These are phyloP conservation scores for Diprion similis DNA, from an alignment of 1,140 invertebrate species.

Conservation along the genomic window DNA sequence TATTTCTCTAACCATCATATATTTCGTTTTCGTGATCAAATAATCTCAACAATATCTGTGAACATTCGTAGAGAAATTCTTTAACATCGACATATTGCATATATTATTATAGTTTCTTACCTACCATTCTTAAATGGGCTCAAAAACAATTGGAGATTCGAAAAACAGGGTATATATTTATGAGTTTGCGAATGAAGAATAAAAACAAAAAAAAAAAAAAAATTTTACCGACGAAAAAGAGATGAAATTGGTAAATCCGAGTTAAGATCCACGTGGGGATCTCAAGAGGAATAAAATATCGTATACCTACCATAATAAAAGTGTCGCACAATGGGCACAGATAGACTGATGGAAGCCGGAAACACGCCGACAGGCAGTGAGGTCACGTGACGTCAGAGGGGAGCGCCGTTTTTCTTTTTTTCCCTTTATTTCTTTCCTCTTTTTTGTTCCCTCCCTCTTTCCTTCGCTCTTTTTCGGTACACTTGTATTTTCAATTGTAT, in stretches of 20 bases:
- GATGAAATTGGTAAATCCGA: background rate
- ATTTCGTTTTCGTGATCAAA: no score
- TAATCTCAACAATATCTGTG: no score
- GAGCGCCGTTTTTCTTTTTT: conserved; percentile 21
- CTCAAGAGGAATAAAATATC: background rate
- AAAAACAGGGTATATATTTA: no score
- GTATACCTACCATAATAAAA: background rate
- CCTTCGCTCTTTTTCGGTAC: background rate
- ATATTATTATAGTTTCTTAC: no score
- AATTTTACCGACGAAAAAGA: background rate
- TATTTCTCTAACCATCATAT: no score
- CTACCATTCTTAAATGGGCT: no score
- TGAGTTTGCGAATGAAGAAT: background rate
- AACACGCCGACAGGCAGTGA: conserved; percentile 13
- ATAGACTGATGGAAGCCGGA: conserved; percentile 29
- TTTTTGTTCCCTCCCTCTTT: background rate
- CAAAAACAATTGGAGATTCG: no score
- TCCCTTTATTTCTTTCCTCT: conserved; percentile 9
- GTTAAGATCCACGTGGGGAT: background rate
- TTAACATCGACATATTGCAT: no score
- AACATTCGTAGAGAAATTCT: no score
- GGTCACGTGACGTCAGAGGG: conserved; percentile 19
- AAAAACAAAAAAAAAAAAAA: background rate
- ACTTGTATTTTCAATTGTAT: conserved; percentile 9
- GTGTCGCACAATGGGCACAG: conserved; percentile 14